These are phyloP conservation scores for Nothura maculosa DNA, from an alignment of 2,797 vertebrate species.

Conservation along the genomic window DNA sequence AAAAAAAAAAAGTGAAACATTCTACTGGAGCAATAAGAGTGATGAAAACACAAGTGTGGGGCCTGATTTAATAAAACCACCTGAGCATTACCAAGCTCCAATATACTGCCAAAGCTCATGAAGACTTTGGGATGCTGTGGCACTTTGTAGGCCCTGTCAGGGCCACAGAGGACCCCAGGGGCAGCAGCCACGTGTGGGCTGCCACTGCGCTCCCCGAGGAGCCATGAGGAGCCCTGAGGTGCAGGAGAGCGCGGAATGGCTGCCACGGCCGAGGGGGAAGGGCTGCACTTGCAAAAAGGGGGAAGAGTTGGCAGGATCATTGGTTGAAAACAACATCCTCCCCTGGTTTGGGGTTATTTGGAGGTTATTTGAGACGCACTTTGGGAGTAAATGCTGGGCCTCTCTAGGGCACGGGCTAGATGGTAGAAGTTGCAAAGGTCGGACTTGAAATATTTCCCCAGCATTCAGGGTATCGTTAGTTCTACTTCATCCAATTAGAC, in stretches of 20 bases:
- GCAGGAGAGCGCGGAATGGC: background rate
- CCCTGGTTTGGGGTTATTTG: rapidly evolving
- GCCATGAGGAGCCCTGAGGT: background rate
- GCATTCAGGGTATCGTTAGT: background rate
- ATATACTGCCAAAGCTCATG: background rate
- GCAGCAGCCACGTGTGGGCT: background rate
- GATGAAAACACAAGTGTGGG: background rate
- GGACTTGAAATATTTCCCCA: background rate
- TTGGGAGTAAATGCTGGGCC: background rate
- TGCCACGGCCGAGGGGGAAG: background rate
- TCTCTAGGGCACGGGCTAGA: background rate
- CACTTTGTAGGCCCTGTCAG: background rate
- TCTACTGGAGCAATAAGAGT: background rate
- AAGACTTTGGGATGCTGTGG: background rate
- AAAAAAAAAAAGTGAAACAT: background rate
- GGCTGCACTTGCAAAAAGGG: background rate
- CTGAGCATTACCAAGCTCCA: background rate
- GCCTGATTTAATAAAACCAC: background rate
- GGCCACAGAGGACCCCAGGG: background rate
- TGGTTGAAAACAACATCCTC: background rate
- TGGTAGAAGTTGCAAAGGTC: background rate
- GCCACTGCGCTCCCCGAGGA: background rate
- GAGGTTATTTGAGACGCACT: background rate
- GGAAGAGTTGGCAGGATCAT: background rate
- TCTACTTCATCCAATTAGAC: background rate